Evolutionary conservation across 2,888 invertebrate genomes (phyloP).

Genomic region (Nomada fucata): DNA sequence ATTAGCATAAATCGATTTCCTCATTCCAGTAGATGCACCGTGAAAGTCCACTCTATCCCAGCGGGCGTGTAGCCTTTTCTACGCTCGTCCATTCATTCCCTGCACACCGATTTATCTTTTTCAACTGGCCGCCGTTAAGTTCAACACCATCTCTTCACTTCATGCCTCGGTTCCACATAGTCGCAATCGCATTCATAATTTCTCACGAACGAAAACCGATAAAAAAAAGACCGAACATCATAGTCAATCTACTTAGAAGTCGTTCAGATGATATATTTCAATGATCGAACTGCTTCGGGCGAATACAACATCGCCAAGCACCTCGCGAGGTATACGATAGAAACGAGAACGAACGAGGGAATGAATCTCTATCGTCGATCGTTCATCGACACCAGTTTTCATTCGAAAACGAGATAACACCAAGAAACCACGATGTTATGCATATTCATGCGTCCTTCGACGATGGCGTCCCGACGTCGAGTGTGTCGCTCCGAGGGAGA

Average conservation of each 20-base stretch:
- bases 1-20: slow-evolving; percentile 20
- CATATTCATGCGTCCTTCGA: slow-evolving; percentile 81
- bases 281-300: neutral
- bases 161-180: neutral
- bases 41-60: neutral
- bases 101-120: slow-evolving; percentile 7
- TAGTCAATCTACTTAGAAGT: neutral
- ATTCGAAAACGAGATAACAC: slow-evolving; percentile 50
- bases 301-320: neutral
- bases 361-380: neutral
- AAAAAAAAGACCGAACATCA: neutral
- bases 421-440: slow-evolving; percentile 53
- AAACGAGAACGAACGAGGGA: neutral
- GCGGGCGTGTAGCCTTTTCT: neutral
- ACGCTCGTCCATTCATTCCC: slow-evolving; percentile 19
- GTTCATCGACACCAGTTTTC: slow-evolving; percentile 49
- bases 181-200: neutral
- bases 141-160: slow-evolving; percentile 17
- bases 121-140: neutral
- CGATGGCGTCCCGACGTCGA: slow-evolving; percentile 83
- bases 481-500: slow-evolving; percentile 76
- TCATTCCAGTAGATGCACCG: neutral
- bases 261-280: too few species aligned
- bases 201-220: neutral
- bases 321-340: too few species aligned